Percentiles rank a stretch among this genome's conserved stretches.
Conservation (phyloP, 2,113 vertebrate species). For the Manacus vitellinus region DNA sequence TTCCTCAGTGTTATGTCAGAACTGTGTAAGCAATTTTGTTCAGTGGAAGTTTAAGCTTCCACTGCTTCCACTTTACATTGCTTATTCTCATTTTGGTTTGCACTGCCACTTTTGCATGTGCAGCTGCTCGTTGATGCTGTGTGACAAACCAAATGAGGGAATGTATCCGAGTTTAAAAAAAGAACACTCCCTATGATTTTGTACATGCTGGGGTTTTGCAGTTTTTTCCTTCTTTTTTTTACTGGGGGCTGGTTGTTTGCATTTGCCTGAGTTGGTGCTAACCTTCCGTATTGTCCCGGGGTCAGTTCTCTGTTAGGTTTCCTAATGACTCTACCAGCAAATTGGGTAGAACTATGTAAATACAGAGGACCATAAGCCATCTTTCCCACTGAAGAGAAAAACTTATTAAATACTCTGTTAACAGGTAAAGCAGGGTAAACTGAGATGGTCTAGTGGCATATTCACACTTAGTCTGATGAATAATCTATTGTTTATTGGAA, state of each 20-base stretch:
- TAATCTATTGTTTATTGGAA: neutral
- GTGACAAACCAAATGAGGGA: neutral
- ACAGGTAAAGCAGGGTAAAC: neutral
- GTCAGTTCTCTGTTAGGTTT: neutral
- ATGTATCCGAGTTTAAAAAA: neutral
- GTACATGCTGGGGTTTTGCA: neutral
- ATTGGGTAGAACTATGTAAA: neutral
- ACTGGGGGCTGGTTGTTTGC: neutral
- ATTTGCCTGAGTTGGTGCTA: neutral
- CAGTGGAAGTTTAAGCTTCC: neutral
- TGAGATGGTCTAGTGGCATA: neutral
- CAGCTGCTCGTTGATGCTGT: neutral
- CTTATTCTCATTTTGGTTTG: neutral
- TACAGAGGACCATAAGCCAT: neutral
- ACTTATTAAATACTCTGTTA: neutral
- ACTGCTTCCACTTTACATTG: neutral
- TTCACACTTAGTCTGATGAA: neutral
- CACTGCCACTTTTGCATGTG: neutral
- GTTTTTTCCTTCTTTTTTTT: neutral
- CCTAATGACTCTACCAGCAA: neutral
- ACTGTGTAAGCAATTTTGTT: neutral
- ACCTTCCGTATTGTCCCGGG: neutral
- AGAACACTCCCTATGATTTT: neutral
- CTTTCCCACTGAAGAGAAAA: neutral
- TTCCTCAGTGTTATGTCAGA: neutral